Conservation (phyloP, 2,888 invertebrate genomes). For the Pammene fasciana region DNA sequence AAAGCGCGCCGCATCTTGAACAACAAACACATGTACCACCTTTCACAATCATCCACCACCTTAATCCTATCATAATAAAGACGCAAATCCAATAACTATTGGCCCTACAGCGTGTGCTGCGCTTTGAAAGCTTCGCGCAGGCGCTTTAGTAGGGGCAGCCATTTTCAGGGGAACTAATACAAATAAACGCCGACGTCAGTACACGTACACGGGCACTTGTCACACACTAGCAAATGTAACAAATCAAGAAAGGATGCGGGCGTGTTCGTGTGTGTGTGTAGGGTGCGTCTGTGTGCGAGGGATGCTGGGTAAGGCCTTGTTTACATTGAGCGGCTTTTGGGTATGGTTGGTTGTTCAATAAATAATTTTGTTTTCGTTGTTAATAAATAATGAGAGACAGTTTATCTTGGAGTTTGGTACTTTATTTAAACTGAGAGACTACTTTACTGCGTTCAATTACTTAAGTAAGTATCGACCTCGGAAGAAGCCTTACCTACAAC, state of each 20-base stretch:
- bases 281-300: slow-evolving; percentile 59
- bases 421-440: too few species aligned
- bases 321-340: slow-evolving; percentile 49
- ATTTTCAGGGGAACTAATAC: slow-evolving; percentile 74
- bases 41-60: slow-evolving; percentile 14
- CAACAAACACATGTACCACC: slow-evolving; percentile 42
- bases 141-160: slow-evolving; percentile 69
- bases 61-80: slow-evolving; percentile 39
- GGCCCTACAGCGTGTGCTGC: slow-evolving; percentile 17
- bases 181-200: slow-evolving; percentile 44
- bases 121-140: slow-evolving; percentile 56
- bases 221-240: slow-evolving; percentile 57
- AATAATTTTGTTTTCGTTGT: slow-evolving; percentile 19
- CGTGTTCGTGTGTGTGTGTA: slow-evolving; percentile 48
- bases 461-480: too few species aligned
- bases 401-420: neutral
- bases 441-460: too few species aligned
- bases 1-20: slow-evolving; percentile 66
- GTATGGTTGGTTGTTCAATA: slow-evolving; percentile 51
- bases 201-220: slow-evolving; percentile 44
- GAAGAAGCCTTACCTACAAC: too few species aligned
- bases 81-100: slow-evolving; percentile 40
- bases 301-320: slow-evolving; percentile 70
- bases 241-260: slow-evolving; percentile 58
- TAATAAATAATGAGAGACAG: too few species aligned